Evolutionary conservation across 1,140 invertebrate genomes (phyloP).

Genomic region (Battus philenor): DNA sequence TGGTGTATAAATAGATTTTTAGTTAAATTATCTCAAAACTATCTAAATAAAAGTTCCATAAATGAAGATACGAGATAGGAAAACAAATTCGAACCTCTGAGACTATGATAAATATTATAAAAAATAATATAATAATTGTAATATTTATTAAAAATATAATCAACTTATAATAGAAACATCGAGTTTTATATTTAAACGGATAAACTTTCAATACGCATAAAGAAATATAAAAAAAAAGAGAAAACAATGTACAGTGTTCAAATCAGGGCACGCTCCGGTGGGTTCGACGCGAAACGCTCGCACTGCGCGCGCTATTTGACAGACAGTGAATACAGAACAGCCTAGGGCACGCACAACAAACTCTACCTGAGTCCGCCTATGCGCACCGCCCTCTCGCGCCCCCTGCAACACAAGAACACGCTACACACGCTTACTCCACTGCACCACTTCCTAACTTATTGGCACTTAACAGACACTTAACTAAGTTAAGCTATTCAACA

Average conservation of each 20-base stretch:
- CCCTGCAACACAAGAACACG: constrained; percentile 75
- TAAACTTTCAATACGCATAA: no score
- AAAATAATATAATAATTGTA: no score
- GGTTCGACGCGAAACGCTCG: constrained; percentile 61
- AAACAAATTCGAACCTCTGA: no score
- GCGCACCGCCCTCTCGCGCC: constrained; percentile 62
- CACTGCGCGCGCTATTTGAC: constrained; percentile 64
- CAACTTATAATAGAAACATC: no score
- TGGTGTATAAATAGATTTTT: no score
- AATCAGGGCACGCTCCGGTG: constrained; percentile 41
- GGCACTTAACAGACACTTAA: neutral
- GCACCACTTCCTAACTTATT: constrained; percentile 36
- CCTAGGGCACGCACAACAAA: constrained; percentile 76
- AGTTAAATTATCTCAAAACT: no score
- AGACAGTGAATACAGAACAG: constrained; percentile 72
- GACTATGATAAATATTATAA: no score
- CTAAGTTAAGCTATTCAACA: no score
- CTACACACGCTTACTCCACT: constrained; percentile 65
- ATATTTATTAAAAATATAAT: no score
- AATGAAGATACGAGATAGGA: no score
- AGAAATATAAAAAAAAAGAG: constrained; percentile 6
- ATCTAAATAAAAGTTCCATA: no score
- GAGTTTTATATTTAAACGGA: no score
- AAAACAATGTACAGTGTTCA: constrained; percentile 21
- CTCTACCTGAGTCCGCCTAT: constrained; percentile 68